These are phyloP conservation scores for Eurystomus glaucurus DNA, from an alignment of 2,797 vertebrate genomes.

Conservation along the genomic window DNA sequence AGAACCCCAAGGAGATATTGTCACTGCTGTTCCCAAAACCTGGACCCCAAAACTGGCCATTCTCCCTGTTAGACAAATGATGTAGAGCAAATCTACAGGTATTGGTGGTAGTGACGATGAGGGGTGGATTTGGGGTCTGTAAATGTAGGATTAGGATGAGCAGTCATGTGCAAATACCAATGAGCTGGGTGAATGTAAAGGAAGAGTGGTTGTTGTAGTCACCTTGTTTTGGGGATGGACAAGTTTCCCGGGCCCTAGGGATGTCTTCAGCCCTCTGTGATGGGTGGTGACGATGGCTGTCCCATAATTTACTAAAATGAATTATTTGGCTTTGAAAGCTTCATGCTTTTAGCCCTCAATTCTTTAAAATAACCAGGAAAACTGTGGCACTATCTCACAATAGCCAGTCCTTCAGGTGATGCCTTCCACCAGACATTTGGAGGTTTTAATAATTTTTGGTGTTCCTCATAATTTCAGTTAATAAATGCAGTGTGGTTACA, in stretches of 20 bases:
- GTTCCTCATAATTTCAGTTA: slow-evolving; percentile 61
- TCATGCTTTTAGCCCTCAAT: background rate
- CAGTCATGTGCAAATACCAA: background rate
- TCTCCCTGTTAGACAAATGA: background rate
- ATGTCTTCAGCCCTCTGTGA: background rate
- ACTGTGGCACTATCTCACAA: background rate
- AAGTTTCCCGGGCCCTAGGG: background rate
- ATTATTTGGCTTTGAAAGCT: background rate
- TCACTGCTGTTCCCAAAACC: background rate
- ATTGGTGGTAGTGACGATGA: background rate
- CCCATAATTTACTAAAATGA: background rate
- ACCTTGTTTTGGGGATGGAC: background rate
- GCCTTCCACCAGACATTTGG: slow-evolving; percentile 6
- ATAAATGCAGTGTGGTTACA: slow-evolving; percentile 71
- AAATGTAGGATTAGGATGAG: background rate
- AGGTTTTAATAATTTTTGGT: slow-evolving; percentile 54
- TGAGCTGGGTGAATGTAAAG: background rate
- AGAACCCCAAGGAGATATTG: background rate
- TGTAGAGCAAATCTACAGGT: fast-evolving
- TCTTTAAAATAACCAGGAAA: background rate
- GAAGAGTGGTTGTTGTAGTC: background rate
- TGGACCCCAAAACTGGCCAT: background rate
- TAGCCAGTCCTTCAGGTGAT: background rate
- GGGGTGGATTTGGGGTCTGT: background rate
- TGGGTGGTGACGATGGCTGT: fast-evolving